Evolutionary conservation across 2,113 vertebrate species (phyloP), one percentile per base, ranked within the genome.

Genomic region (Onychostruthus taczanowskii): DNA sequence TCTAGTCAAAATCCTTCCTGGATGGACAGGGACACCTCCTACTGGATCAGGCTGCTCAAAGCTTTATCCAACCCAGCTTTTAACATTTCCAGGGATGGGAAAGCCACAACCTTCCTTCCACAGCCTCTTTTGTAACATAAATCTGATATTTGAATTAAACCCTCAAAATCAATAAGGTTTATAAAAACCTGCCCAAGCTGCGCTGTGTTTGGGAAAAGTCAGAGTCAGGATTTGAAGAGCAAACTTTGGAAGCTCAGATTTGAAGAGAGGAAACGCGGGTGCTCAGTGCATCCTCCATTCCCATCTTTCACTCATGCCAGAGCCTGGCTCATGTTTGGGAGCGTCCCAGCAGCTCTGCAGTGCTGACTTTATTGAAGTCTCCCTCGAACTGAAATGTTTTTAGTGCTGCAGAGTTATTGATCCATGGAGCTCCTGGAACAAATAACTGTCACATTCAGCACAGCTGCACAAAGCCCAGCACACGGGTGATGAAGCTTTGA

Each of bases 371-470:
- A 63, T 2, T 63, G 66, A 63, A 89, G 69, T 39, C 68, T 82
- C 89, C 61, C 46, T 73, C 0, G 0, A 33, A 58, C 62, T 69
- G 30, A 81, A 85, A 81, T 43, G 83, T 44, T 93, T 90, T 74
- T 68, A 95, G 82, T 91, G 92, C 95, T 96, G 93, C 94, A 95
- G 84, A 61, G 87, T 83, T 96, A 94, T 83, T 84, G 94, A 97
- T 96, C 73, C 87, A 2, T 0, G 17, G 33, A 63, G 72, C 63
- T 93, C 87, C 93, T 84, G 93, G 81, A 94, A 92, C 63, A 77
- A 83, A 13, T 33, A 69, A 62, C 74, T 61, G 76, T 33, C 95
- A 68, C 91, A 68, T 35, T 27, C 61, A 64, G 58, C 78, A 63
- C 50, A 74, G 87, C 85, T 86, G 90, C 87, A 80, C 63, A 15